Evolutionary conservation across 2,888 invertebrate species (phyloP).

Genomic region (Clunio marinus): DNA sequence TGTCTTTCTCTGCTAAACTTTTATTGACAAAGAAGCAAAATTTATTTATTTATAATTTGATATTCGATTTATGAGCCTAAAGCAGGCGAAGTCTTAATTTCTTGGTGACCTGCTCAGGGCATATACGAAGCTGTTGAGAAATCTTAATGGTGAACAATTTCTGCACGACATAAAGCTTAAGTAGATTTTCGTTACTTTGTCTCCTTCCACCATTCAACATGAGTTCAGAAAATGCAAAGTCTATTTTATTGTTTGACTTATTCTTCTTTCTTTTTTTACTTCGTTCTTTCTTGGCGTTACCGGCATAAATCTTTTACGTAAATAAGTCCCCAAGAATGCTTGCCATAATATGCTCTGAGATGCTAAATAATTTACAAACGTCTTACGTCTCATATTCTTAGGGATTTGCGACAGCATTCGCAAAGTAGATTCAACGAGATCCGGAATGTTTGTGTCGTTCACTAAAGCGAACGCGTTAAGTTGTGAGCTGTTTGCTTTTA

Average conservation of each 20-base stretch:
- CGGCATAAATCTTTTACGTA: neutral
- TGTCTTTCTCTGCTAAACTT: neutral
- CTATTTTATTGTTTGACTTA: neutral
- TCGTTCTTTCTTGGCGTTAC: neutral
- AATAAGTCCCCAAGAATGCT: neutral
- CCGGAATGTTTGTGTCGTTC: neutral
- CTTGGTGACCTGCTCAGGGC: neutral
- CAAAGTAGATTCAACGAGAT: neutral
- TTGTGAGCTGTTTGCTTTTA: neutral
- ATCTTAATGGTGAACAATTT: neutral
- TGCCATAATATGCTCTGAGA: neutral
- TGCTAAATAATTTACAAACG: constrained; percentile 13
- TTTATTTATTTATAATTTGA: constrained; percentile 37
- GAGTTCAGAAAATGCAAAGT: neutral
- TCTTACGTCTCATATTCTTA: constrained; percentile 2
- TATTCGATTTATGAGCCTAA: constrained; percentile 24
- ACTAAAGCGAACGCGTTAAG: neutral
- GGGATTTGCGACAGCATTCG: constrained; percentile 11
- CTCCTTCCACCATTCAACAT: neutral
- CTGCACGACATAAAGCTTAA: neutral
- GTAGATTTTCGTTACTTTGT: neutral
- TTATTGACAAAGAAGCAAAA: neutral
- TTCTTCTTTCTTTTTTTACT: too few species aligned
- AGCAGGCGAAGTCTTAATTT: neutral
- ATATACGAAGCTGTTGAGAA: neutral